Conservation (phyloP, 2,888 invertebrate genomes). For the Cryptus armator region DNA sequence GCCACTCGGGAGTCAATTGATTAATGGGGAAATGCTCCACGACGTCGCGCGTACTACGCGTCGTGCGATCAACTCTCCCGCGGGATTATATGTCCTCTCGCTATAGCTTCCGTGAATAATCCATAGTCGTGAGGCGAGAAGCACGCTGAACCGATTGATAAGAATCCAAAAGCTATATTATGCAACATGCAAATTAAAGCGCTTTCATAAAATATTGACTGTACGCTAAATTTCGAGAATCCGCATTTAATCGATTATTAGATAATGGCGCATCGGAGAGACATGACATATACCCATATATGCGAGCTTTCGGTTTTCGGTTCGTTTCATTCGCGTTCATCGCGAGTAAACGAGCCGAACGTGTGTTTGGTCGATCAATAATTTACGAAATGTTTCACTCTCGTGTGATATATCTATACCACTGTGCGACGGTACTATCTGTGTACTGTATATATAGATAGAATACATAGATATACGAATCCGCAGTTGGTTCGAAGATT, state of each 20-base stretch:
- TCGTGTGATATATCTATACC: background rate
- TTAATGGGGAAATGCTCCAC: conserved; percentile 71
- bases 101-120: conserved; percentile 35
- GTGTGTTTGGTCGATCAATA: conserved; percentile 63
- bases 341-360: conserved; percentile 50
- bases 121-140: conserved; percentile 1
- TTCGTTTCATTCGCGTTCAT: conserved; percentile 9
- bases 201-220: conserved; percentile 1
- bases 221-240: background rate
- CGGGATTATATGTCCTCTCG: conserved; percentile 68
- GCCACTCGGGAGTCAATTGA: conserved; percentile 72
- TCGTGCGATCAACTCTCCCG: conserved; percentile 60
- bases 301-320: background rate
- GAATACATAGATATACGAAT: too few species aligned
- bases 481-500: too few species aligned
- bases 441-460: too few species aligned
- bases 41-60: conserved; percentile 58
- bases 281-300: background rate
- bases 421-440: background rate
- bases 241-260: background rate
- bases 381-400: conserved; percentile 61
- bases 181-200: background rate
- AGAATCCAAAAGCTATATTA: conserved; percentile 33
- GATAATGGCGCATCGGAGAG: background rate
- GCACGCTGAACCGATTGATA: conserved; percentile 44